Evolutionary conservation across 2,113 vertebrate species (phyloP), one percentile per base, ranked within the genome.

Genomic region (Heloderma charlesbogerti): DNA sequence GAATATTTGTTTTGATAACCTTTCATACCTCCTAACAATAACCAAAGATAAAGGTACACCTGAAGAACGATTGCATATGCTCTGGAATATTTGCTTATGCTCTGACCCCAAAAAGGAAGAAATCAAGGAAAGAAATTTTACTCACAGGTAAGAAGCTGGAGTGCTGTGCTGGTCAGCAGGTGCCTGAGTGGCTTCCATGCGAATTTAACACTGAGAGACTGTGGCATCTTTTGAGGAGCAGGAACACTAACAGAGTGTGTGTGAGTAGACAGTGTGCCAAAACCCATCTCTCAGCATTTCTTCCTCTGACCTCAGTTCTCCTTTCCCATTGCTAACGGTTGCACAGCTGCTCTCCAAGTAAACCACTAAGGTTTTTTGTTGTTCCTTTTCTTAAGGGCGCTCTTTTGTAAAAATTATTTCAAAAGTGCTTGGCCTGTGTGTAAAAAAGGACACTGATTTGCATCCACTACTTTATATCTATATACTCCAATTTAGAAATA

Each of bases 71-170:
- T 74, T 15, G 1, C 13, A 37, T 72, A 7, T 2, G 48, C 4
- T 37, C 18, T 31, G 3, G 10, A 31, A 31, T 15, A 31, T 16
- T 10, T 10, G 45, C 1, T 48, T 29, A 29, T 25, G 6, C 69
- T 20, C 51, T 16, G 27, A 40, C 51, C 81, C 20, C 81, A 34
- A 37, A 20, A 60, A 40, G 81, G 1, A 20, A 40, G 54, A n/a
- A n/a, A n/a, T n/a, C 20, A 60, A 63, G 9, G 57, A 83, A 63
- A 7, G 20, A 60, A 63, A 13, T 43, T 34, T 79, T 95, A 96
- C 96, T 95, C 90, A 96, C 95, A 0, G 75, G 84, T 66, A 89
- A 91, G 82, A 1, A 94, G 83, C 1, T 5, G 78, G 43, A 95
- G 89, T 86, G 92, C 71, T 43, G 45, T 57, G 0, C 75, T 69